Base-by-base conservation (phyloP, 2,113 vertebrate species). In the Pygoscelis antarcticus region DNA sequence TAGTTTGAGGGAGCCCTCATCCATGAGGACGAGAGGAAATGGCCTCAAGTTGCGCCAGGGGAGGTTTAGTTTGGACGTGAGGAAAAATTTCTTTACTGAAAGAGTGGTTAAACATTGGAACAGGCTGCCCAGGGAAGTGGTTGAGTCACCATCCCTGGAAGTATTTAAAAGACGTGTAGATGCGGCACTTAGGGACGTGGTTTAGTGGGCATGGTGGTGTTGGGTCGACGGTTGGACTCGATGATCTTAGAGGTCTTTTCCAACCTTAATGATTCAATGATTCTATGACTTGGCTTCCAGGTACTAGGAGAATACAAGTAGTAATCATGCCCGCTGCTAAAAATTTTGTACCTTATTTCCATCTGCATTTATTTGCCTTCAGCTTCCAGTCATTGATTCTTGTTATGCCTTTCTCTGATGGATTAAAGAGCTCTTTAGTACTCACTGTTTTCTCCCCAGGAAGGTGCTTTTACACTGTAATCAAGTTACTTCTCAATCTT, bases 351-450 rank as follows among this genome's bases (percentile, higher is more conserved):
- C 32, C 11, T 86, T 96, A 86, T 90, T 95, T 94, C 87, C 46
- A 78, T 93, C 94, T 95, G 85, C 62, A 88, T 94, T 95, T 91
- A 66, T 96, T 96, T 96, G 82, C 78, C 78, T 97, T 96, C 75
- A 94, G 58, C 71, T 96, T 93, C 66, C 79, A 94, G 93, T 83
- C 62, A 88, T 88, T 96, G 93, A 92, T 91, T 94, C 84, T 86
- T 88, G 84, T 85, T 95, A 83, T 70, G 75, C 76, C 47, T 95
- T 81, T 86, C 90, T 86, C 49, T 89, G 85, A 44, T 71, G 80
- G 68, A 96, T 97, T 96, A 96, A 96, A 95, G 49, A 91, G 82
- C 90, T 96, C 70, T 94, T 91, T 88, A 90, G 70, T 77, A 74
- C 81, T 97, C 87, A 77, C 70, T 93, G 20, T 95, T 96, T 97